Conservation (phyloP, 2,797 vertebrate genomes). For the Pseudochromis fuscus region DNA sequence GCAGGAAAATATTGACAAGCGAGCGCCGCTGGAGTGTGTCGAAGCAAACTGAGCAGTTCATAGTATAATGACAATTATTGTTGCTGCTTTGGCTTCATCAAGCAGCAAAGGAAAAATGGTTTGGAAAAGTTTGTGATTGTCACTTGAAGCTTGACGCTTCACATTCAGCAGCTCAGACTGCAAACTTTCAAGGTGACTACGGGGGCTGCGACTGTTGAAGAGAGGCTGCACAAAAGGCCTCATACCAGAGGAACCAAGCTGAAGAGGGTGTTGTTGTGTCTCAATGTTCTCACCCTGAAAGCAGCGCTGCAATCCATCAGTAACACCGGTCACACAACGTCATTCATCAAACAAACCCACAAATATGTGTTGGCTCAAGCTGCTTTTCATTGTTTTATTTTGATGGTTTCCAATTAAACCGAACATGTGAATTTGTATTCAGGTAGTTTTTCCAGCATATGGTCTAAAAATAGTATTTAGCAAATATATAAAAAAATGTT, state of each 20-base stretch:
- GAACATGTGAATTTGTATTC: neutral
- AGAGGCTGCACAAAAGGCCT: conserved; percentile 14
- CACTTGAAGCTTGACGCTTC: conserved; percentile 59
- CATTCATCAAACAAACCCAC: conserved; percentile 17
- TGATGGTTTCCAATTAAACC: too few relatives aligned
- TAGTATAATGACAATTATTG: conserved; percentile 67
- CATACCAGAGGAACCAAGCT: neutral
- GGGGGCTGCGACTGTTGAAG: conserved; percentile 14
- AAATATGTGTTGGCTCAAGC: conserved; percentile 4
- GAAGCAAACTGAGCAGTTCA: conserved; percentile 57
- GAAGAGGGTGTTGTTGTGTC: conserved; percentile 4
- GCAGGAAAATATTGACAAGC: conserved; percentile 66
- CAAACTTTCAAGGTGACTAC: conserved; percentile 1
- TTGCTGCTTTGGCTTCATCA: conserved; percentile 53
- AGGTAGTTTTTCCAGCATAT: conserved; percentile 14
- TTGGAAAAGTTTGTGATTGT: conserved; percentile 49
- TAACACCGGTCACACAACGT: conserved; percentile 16
- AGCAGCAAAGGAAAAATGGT: conserved; percentile 23
- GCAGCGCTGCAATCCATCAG: conserved; percentile 11
- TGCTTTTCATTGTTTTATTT: conserved; percentile 1
- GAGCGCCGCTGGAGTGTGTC: conserved; percentile 58
- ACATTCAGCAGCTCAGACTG: conserved; percentile 39
- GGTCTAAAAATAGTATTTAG: neutral
- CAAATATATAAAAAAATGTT: neutral
- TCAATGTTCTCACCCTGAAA: conserved; percentile 25